These are phyloP conservation scores for Hipposideros larvatus DNA, from an alignment of 2,797 vertebrate species.

Conservation along the genomic window DNA sequence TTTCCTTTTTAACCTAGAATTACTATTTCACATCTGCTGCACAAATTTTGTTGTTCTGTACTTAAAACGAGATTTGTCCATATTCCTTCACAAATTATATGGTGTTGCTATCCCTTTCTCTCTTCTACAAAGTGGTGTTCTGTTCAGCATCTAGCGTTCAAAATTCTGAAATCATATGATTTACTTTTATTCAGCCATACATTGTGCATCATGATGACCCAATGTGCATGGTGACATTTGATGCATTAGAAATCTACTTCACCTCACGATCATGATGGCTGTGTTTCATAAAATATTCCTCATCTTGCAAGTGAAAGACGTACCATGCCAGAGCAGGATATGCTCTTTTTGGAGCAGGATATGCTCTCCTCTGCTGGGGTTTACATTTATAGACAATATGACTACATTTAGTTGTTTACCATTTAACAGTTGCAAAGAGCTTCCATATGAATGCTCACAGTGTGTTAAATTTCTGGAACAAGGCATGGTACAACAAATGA, in stretches of 20 bases:
- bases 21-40: neutral
- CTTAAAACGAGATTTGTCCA: neutral
- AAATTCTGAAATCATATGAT: neutral
- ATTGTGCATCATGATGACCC: neutral
- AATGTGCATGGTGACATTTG: neutral
- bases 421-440: neutral
- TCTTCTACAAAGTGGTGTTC: neutral
- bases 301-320: neutral
- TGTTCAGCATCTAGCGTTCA: neutral
- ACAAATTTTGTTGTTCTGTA: neutral
- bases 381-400: neutral
- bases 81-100: neutral
- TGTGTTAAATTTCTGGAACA: neutral
- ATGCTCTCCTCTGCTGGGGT: neutral
- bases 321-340: neutral
- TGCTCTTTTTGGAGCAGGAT: neutral
- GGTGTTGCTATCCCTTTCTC: neutral
- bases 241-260: neutral
- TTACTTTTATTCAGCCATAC: neutral
- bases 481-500: neutral
- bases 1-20: neutral
- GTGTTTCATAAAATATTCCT: neutral
- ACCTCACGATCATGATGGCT: neutral
- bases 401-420: neutral
- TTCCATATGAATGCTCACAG: neutral